Base-by-base conservation (phyloP, 2,888 invertebrate species). In the Blera fallax region DNA sequence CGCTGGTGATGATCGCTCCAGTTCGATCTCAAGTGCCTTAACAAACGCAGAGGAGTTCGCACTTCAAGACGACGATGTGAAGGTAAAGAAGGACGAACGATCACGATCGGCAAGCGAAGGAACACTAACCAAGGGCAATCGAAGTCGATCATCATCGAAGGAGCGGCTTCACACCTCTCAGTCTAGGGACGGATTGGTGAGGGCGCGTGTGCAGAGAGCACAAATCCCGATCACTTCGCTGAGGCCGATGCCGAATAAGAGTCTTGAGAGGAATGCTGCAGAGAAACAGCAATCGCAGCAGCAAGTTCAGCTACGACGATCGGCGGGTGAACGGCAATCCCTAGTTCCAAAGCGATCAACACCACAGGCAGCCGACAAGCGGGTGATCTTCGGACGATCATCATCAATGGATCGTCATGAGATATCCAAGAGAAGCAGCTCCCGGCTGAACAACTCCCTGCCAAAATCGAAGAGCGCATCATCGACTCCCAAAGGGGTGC, bases 401-500 rank as follows among this genome's bases (percentile, higher is more conserved):
- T 88, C 89, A 1, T 91, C 91, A 1, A 90, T 91, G 90, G 91
- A 91, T 88, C 89, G 91, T 16, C 89, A 89, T 64, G 91, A 91
- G 73, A 91, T 90, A 18, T 78, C 89, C 2, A 90, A 72, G 79
- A 87, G 88, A 45, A 89, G 79, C 69, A 87, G 27, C 27, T 88
- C 77, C 3, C 64, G 84, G 3, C 37, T 60, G 29, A 70, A 74
- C 67, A 87, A 32, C 73, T 87, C 60, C 3, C 70, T 58, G 54
- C 87, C 48, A 60, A 62, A 70, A 79, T 78, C 79, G 16, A 87
- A 87, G 50, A 87, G 85, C 76, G 83, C 80, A 14, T 87, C 83
- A 29, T 76, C 76, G 18, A 85, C 83, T 27, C 77, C 80, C 7
- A 87, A 84, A 58, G 87, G 65, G 27, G 62, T 54, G 4, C 56